A percentile compares a stretch with the other conserved stretches of the same genome.
Evolutionary conservation across 2,888 invertebrate species (phyloP).

Genomic region (Bombylius discolor): DNA sequence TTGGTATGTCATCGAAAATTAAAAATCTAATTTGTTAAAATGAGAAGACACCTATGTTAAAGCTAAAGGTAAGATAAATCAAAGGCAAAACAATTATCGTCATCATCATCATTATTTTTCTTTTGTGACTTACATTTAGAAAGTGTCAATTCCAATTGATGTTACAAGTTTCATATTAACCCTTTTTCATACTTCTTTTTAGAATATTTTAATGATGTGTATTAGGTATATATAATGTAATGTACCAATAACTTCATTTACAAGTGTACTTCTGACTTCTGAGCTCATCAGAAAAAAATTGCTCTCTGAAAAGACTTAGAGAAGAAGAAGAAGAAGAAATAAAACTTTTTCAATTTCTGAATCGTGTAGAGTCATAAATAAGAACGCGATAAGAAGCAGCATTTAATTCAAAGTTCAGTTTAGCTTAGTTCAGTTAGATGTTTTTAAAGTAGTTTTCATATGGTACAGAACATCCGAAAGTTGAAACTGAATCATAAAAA

Average conservation of each 20-base stretch:
- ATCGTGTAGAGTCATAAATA: not conserved
- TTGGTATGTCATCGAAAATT: conserved; percentile 6
- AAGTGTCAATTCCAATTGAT: conserved; percentile 11
- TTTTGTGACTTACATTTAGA: not conserved
- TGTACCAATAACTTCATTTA: not conserved
- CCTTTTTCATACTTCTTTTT: not conserved
- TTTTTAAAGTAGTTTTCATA: too few relatives aligned
- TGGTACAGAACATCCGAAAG: too few relatives aligned
- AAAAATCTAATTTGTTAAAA: conserved; percentile 9
- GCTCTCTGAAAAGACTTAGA: not conserved
- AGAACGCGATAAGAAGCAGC: too few relatives aligned
- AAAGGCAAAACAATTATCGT: not conserved
- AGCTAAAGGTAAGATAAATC: too few relatives aligned
- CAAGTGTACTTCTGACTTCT: not conserved
- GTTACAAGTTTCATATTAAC: conserved; percentile 5
- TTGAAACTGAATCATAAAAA: too few relatives aligned
- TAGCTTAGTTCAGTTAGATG: too few relatives aligned
- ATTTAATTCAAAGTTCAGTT: not conserved
- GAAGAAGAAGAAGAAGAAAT: not conserved
- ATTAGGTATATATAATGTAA: not conserved
- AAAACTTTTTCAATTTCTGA: not conserved
- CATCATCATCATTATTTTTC: not conserved
- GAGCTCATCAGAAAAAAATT: not conserved
- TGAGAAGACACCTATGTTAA: conserved; percentile 3
- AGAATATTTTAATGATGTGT: not conserved